Percentiles rank a stretch among this genome's conserved stretches.
These are phyloP conservation scores for Hipposideros larvatus DNA, from an alignment of 2,797 vertebrate species.

Conservation along the genomic window DNA sequence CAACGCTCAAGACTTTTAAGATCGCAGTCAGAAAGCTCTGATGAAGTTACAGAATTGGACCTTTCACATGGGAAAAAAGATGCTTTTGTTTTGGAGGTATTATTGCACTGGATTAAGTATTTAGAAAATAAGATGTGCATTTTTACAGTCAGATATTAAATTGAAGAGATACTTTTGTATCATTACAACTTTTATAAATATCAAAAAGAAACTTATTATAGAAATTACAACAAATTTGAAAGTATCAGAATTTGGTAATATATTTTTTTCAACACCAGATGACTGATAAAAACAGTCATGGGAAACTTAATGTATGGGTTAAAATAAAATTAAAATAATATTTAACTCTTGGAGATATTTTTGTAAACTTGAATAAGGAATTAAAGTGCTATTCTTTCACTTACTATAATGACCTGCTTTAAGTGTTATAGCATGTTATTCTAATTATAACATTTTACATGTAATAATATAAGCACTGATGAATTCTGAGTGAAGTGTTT, in stretches of 20 bases:
- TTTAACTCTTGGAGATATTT: neutral
- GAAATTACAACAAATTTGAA: neutral
- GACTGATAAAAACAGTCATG: neutral
- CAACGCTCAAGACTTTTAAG: slow-evolving; percentile 96
- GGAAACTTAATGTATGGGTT: slow-evolving; percentile 7
- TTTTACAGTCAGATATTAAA: neutral
- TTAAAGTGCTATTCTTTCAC: neutral
- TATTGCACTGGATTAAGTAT: neutral
- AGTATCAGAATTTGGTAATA: slow-evolving; percentile 29
- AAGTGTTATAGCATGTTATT: slow-evolving; percentile 10
- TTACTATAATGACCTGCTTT: slow-evolving; percentile 27
- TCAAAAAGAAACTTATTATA: neutral
- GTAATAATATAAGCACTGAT: neutral
- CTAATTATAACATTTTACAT: neutral
- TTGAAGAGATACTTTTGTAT: neutral
- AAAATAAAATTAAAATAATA: slow-evolving; percentile 17
- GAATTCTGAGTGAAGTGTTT: slow-evolving; percentile 12
- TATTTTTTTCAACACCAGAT: neutral
- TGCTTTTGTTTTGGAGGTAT: slow-evolving; percentile 98
- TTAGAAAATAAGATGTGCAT: neutral
- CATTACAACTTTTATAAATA: neutral
- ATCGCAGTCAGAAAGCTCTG: slow-evolving; percentile 98
- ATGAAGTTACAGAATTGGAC: slow-evolving; percentile 97
- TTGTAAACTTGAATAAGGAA: slow-evolving; percentile 37
- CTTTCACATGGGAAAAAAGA: slow-evolving; percentile 99